These are phyloP conservation scores for Ahaetulla prasina DNA, from an alignment of 2,113 vertebrate species.

Conservation along the genomic window DNA sequence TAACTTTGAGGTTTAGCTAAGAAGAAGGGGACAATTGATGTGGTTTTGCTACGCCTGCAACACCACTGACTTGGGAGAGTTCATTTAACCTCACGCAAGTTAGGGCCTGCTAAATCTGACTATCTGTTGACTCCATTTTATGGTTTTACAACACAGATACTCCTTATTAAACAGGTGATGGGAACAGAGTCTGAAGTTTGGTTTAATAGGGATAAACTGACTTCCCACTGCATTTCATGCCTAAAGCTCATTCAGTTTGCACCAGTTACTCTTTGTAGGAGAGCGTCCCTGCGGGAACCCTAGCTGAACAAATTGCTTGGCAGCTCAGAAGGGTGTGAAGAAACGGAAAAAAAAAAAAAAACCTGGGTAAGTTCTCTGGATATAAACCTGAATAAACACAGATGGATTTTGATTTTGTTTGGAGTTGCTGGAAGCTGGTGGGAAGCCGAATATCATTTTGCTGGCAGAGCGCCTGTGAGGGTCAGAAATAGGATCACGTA, in stretches of 20 bases:
- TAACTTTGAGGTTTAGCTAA: not conserved
- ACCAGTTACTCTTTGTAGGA: not conserved
- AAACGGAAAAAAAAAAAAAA: too few species aligned
- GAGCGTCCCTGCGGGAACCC: not conserved
- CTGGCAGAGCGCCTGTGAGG: not conserved
- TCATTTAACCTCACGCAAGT: not conserved
- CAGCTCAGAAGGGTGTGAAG: not conserved
- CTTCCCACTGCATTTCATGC: not conserved
- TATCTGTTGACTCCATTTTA: not conserved
- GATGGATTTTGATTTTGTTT: not conserved
- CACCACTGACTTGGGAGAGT: not conserved
- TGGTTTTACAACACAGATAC: not conserved
- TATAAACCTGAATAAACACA: not conserved
- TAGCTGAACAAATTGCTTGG: not conserved
- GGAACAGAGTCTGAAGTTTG: not conserved
- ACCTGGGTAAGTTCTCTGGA: too few species aligned
- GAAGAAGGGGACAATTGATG: not conserved
- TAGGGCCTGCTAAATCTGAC: not conserved
- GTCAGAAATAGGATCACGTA: not conserved
- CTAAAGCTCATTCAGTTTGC: not conserved
- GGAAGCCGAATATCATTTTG: not conserved
- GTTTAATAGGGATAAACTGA: not conserved
- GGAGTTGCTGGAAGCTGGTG: not conserved
- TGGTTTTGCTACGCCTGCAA: not conserved
- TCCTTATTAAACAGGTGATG: not conserved